Evolutionary conservation across 2,113 vertebrate species (phyloP).

Genomic region (Calidris pygmaea): DNA sequence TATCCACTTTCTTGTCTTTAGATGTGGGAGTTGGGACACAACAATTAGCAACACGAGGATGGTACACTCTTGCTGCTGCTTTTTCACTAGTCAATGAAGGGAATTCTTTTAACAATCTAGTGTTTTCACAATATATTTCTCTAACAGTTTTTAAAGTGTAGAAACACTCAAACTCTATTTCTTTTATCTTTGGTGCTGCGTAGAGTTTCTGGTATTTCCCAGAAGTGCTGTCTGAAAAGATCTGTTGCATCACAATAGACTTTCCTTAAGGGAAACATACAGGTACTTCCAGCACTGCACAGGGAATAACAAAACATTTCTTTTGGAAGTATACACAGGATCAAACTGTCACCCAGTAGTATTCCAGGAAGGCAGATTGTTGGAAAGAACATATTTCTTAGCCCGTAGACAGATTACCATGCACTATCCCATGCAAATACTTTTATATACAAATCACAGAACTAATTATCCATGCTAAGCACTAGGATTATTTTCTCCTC

Average conservation of each 20-base stretch:
- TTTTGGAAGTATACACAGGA: not conserved
- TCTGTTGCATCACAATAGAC: not conserved
- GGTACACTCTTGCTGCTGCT: not conserved
- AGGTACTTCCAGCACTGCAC: not conserved
- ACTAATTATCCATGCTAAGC: not conserved
- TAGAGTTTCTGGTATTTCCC: constrained; percentile 5
- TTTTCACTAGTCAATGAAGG: not conserved
- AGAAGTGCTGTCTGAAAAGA: constrained; percentile 3
- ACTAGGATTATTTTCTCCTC: not conserved
- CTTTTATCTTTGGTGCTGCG: not conserved
- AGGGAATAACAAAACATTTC: not conserved
- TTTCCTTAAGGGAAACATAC: not conserved
- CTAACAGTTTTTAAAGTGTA: not conserved
- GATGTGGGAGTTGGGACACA: not conserved
- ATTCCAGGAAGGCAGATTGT: not conserved
- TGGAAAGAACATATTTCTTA: not conserved
- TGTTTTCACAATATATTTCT: not conserved
- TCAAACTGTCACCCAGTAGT: not conserved
- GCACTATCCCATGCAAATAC: not conserved
- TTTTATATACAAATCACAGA: not conserved
- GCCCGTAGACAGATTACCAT: not conserved
- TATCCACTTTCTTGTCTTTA: not conserved
- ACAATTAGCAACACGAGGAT: not conserved
- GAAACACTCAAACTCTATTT: not conserved
- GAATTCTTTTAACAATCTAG: not conserved